These are phyloP conservation scores for Lamprologus lemairii DNA, from an alignment of 2,113 vertebrate genomes.

Conservation along the genomic window DNA sequence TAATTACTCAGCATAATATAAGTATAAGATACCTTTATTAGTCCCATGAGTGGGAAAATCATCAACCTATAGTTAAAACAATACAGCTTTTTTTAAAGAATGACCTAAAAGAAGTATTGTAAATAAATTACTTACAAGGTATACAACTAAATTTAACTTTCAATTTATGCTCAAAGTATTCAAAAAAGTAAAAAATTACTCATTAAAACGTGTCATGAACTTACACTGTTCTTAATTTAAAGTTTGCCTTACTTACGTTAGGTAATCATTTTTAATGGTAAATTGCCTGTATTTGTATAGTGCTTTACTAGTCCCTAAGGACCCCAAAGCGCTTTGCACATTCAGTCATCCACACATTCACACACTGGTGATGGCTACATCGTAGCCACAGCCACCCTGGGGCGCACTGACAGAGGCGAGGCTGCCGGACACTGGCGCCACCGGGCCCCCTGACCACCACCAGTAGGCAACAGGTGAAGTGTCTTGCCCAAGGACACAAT, in stretches of 20 bases:
- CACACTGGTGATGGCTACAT: not conserved
- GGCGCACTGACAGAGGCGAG: not conserved
- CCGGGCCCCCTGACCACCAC: not conserved
- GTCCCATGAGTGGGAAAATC: not conserved
- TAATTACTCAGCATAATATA: not conserved
- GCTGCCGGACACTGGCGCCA: accelerated
- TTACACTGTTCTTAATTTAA: no score
- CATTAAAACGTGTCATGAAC: not conserved
- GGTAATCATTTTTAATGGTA: not conserved
- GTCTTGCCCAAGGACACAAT: accelerated
- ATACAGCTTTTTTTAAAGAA: not conserved
- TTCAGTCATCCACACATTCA: accelerated
- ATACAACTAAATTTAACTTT: not conserved
- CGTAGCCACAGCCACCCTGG: accelerated
- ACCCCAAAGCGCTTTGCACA: not conserved
- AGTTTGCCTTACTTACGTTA: not conserved
- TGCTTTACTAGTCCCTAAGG: not conserved
- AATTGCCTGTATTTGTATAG: not conserved
- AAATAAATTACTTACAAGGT: not conserved
- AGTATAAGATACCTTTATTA: not conserved
- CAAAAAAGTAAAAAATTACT: not conserved
- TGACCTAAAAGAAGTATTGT: no score
- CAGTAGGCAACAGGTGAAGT: accelerated
- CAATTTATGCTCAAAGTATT: not conserved
- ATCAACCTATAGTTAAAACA: not conserved